Evolutionary conservation across 2,797 vertebrate species (phyloP), one percentile per base, ranked within the genome.

Genomic region (Gymnoscopelus braueri): DNA sequence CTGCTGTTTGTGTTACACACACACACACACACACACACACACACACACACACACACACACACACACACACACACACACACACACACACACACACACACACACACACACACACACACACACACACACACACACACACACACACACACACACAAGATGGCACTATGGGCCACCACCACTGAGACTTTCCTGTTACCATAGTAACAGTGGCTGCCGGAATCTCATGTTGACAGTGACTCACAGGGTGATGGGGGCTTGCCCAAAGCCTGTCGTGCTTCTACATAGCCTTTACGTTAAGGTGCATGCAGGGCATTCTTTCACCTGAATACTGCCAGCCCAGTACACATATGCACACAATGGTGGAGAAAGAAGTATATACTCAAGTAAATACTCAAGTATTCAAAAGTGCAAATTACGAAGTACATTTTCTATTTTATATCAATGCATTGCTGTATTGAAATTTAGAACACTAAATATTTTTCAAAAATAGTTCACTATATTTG

Each of bases 151-250:
- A 70, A 64, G 78, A 84, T 78, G 75, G 72, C 79, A 88, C 83
- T 80, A 79, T 84, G 81, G 87, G 83, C 89, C 89, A 81, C 84
- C 77, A 84, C 85, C 78, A 65, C 81, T 4, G 35, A 67, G 91
- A 90, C 79, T 77, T 87, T 67, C 71, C 77, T 69, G 93, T 94
- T 93, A 80, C 94, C 88, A 93, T 94, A 77, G 94, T 84, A 93
- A 95, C 93, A 60, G 32, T 49, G 71, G 87, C 86, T 87, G 84
- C 53, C 66, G 71, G 78, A 88, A 87, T 88, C 87, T 85, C 74
- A 78, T 71, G 65, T 77, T 72, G 80, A 81, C 49, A 26, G 79
- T 79, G 60, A 23, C 75, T 75, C 35, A 64, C 60, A 75, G 66
- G 78, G 64, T 72, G 26, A 66, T 23, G 24, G 65, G 71, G 73